Evolutionary conservation across 2,888 invertebrate species (phyloP), one percentile per base, ranked within the genome.

Genomic region (Melieria omissa): DNA sequence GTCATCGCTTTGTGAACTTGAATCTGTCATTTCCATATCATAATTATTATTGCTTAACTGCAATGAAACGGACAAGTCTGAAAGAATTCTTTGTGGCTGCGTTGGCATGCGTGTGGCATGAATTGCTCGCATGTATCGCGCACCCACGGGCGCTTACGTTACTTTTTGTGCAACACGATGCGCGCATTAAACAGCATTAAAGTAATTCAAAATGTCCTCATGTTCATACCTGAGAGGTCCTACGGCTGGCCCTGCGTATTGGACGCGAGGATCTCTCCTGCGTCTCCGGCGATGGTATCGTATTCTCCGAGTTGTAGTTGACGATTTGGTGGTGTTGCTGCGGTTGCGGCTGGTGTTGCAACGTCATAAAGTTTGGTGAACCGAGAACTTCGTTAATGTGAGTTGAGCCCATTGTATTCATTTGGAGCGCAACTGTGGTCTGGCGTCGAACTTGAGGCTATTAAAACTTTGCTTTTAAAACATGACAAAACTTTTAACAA

Each of bases 21-120:
- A 87, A 77, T 87, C 87, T 41, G 86, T 87, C 85, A 87, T 86
- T 79, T 87, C 87, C 76, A 86, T 83, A 75, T 87, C 87, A 79
- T 85, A 85, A 70, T 83, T 85, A 71, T 81, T 84, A 83, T 82
- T 85, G 82, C 82, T 83, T 81, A 83, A 77, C 84, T 85, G 77
- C 63, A 72, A 67, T 54, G 41, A 5, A 45, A 52, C 41, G 6
- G 9, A 46, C 54, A 41, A 52, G 52, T 8, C 14, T n/a, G 12
- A n/a, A 52, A n/a, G 10, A 9, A 52, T n/a, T 14, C 12, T 52
- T 9, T 14, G 10, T 52, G 14, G 14, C 12, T 52, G 52, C 14
- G 52, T 14, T 8, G 4, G 14, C 8, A 49, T 49, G 12, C 12
- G 49, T 49, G 49, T 52, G 52, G 29, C 29, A 29, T 29, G 29